phyloP scores from a whole-genome alignment of 1,140 invertebrate genomes.

The Steinernema khuongi region DNA sequence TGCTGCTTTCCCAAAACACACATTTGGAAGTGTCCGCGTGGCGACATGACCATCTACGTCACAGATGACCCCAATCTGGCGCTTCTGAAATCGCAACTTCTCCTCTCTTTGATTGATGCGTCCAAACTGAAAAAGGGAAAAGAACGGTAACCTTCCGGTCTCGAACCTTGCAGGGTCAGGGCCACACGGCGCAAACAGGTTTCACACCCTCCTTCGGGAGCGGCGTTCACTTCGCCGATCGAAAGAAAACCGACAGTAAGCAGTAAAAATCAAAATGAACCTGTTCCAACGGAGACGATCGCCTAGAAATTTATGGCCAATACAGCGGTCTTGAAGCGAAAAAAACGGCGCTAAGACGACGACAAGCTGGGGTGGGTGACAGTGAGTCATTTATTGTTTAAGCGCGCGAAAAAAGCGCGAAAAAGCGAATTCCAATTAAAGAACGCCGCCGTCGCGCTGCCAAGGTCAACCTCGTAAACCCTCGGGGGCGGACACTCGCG shows the following conservation, averaged over 20 bases:
- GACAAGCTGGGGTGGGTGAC: neutral
- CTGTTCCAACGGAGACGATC: neutral
- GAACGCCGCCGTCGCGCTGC: constrained; percentile 4
- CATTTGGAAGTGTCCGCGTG: no score
- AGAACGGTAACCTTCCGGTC: neutral
- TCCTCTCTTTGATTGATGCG: neutral
- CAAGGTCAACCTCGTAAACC: constrained; percentile 8
- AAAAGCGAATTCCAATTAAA: constrained; percentile 13
- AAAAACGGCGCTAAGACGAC: neutral
- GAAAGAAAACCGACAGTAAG: no score
- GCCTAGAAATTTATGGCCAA: neutral
- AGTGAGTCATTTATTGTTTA: constrained; percentile 6
- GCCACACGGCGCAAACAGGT: neutral
- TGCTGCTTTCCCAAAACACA: no score
- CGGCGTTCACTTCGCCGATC: no score
- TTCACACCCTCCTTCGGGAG: no score
- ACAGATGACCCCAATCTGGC: neutral
- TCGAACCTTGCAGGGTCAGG: neutral
- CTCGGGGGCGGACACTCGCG: neutral
- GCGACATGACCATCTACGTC: no score
- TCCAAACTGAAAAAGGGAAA: neutral
- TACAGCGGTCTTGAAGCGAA: neutral
- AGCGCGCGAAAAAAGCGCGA: neutral
- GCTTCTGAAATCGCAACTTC: neutral
- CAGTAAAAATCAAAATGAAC: no score